Base-by-base conservation (phyloP, 2,888 invertebrate species). In the Amphimallon solstitiale region DNA sequence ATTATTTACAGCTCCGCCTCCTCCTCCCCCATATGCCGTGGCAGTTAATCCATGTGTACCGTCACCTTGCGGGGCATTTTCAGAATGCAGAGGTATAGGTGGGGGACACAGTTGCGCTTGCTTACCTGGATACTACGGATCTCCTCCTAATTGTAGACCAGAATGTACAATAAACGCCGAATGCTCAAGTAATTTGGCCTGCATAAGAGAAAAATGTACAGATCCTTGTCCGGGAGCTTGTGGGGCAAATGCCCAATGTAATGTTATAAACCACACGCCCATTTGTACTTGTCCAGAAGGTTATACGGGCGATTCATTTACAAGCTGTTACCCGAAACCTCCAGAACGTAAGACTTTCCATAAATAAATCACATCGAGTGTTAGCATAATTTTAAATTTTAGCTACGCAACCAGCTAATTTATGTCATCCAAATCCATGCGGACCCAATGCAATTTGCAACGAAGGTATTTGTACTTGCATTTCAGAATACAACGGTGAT, bases 171-270 rank as follows among this genome's bases (percentile, higher is more conserved):
- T 91, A 66, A 91, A 90, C 77, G 86, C 91, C 0, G 92, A 93
- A 78, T 93, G 93, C 78, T 81, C 89, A 4, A 89, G 88, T 74
- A 88, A 89, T 71, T 83, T 87, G 75, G 92, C 92, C 2, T 93
- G 93, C 76, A 89, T 89, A 35, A 89, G 87, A 79, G 88, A 90
- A 76, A 90, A 89, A 78, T 93, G 93, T 81, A 82, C 85, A 54
- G 89, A 93, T 80, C 92, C 93, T 1, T 93, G 93, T 75, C 90
- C 90, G 1, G 92, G 91, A 40, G 88, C 90, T 5, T 94, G 94
- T 79, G 93, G 92, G 29, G 80, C 88, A 60, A 88, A 88, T 70
- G 91, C 93, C 0, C 83, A 88, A 70, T 94, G 94, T 75, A 86
- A 85, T 77, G 91, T 93, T 7, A 88, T 91, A 72, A 90, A 89